Evolutionary conservation across 2,888 invertebrate species (phyloP), one percentile per base, ranked within the genome.

Genomic region (Embidobia sp.): DNA sequence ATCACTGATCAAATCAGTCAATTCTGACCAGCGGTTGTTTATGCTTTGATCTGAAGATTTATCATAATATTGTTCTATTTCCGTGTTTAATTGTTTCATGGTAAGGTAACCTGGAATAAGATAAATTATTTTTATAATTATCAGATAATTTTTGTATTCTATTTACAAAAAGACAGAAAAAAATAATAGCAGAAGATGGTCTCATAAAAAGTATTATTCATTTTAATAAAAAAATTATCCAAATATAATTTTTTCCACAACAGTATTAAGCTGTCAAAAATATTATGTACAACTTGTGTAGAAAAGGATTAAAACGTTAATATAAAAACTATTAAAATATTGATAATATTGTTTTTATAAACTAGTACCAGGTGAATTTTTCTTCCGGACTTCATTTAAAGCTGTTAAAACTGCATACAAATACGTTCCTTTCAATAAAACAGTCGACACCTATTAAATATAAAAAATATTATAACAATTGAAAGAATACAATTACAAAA

Each of bases 281-380:
- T n/a, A n/a, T n/a, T n/a, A n/a, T n/a, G n/a, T n/a, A n/a, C n/a
- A n/a, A n/a, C n/a, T n/a, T n/a, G n/a, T n/a, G n/a, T n/a, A n/a
- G n/a, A n/a, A n/a, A 37, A 37, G 11, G 2, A 37, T 37, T 37
- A 16, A 8, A 11, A 15, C 5, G 11, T 37, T 6, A 1, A 10
- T 16, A n/a, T 42, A 44, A 26, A 44, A 26, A 26, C 18, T 44
- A 37, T 37, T 2, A 10, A 37, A 37, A 37, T 7, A 7, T 37
- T 10, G 10, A 3, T 6, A 11, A 37, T 6, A 46, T 13, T 11
- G 8, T n/a, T n/a, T n/a, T n/a, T n/a, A n/a, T n/a, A n/a, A n/a
- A n/a, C n/a, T n/a, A n/a, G n/a, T n/a, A 46, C 46, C 46, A 15
- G 13, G 46, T 46, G 46, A 15, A 46, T 13, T 46, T 13, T 46